phyloP scores from a whole-genome alignment of 1,140 invertebrate species.

The Rhyzopertha dominica region DNA sequence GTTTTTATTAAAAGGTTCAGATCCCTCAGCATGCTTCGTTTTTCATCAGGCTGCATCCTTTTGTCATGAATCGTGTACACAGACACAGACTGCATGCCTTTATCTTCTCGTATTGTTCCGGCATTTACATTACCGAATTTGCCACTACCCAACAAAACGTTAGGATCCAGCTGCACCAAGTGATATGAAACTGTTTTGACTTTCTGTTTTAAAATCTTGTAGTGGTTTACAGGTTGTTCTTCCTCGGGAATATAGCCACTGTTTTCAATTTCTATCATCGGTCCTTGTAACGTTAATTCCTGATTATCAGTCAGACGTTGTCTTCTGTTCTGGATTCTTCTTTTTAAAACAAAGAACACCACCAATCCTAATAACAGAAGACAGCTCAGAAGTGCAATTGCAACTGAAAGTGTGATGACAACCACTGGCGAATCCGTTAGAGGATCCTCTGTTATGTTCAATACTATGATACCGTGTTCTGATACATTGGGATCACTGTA shows the following conservation, averaged over 20 bases:
- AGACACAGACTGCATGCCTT: constrained; percentile 35
- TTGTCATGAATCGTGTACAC: constrained; percentile 53
- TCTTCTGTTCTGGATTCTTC: constrained; percentile 50
- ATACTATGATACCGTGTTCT: background rate
- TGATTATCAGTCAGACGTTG: constrained; percentile 55
- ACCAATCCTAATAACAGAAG: constrained; percentile 55
- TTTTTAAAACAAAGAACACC: constrained; percentile 56
- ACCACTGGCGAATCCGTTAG: constrained; percentile 33
- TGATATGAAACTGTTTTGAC: constrained; percentile 68
- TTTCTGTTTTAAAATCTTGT: constrained; percentile 67
- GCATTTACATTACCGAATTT: constrained; percentile 69
- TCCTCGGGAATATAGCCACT: constrained; percentile 69
- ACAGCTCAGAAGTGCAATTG: constrained; percentile 56
- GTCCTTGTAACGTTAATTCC: constrained; percentile 61
- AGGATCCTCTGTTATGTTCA: constrained; percentile 14
- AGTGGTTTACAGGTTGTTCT: constrained; percentile 62
- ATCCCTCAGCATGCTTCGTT: constrained; percentile 65
- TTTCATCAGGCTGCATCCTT: constrained; percentile 56
- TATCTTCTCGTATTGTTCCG: constrained; percentile 58
- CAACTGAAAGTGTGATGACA: constrained; percentile 53
- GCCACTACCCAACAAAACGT: constrained; percentile 63
- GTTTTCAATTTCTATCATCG: constrained; percentile 63
- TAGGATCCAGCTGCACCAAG: constrained; percentile 61
- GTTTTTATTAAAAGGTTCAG: constrained; percentile 65
- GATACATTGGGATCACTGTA: constrained; percentile 58